Evolutionary conservation across 2,888 invertebrate species (phyloP).

Genomic region (Chaetoderma sp.): DNA sequence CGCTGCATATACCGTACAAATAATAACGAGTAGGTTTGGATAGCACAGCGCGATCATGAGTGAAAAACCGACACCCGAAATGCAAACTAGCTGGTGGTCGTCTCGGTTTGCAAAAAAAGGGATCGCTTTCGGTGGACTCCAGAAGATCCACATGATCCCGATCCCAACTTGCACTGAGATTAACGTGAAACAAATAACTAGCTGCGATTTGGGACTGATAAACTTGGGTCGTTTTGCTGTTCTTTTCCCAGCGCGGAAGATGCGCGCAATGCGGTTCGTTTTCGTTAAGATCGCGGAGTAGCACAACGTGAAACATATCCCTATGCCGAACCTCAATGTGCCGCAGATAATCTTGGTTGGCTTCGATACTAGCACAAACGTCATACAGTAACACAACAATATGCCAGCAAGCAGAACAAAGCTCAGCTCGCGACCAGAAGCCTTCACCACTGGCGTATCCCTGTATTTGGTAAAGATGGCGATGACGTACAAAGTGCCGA

Average conservation of each 20-base stretch:
- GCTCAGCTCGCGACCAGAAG: conserved; percentile 70
- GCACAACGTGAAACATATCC: conserved; percentile 68
- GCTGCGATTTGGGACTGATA: conserved; percentile 71
- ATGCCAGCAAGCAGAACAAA: conserved; percentile 68
- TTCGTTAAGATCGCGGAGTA: conserved; percentile 70
- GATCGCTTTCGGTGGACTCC: conserved; percentile 89
- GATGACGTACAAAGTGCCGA: conserved; percentile 63
- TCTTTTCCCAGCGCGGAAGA: conserved; percentile 69
- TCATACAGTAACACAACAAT: conserved; percentile 66
- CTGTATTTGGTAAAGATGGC: conserved; percentile 66
- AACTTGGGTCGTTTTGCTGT: conserved; percentile 69
- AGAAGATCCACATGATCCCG: conserved; percentile 91
- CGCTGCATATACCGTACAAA: conserved; percentile 72
- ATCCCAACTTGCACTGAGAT: conserved; percentile 75
- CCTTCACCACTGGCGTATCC: conserved; percentile 70
- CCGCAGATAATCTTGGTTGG: conserved; percentile 68
- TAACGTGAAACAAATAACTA: conserved; percentile 68
- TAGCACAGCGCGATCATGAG: conserved; percentile 78
- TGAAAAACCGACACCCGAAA: conserved; percentile 73
- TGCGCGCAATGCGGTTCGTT: conserved; percentile 69
- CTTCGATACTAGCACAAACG: conserved; percentile 67
- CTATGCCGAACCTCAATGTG: conserved; percentile 68
- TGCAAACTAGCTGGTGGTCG: conserved; percentile 91
- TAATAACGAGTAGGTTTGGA: conserved; percentile 88
- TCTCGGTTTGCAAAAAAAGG: conserved; percentile 91